Evolutionary conservation across 2,797 vertebrate species (phyloP).

Genomic region (Selene dorsalis): DNA sequence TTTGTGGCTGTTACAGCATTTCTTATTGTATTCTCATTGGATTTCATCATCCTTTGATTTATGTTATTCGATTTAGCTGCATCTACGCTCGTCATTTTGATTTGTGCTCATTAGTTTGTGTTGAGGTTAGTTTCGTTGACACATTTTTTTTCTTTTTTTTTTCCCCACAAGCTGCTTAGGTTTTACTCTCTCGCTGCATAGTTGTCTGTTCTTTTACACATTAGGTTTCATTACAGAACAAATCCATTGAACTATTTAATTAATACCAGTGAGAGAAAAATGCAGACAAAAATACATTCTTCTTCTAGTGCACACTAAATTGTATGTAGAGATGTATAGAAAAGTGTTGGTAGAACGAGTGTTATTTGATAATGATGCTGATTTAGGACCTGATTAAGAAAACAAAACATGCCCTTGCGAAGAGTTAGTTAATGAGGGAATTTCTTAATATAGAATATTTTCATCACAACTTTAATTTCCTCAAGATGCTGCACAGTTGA

Average conservation of each 20-base stretch:
- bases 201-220: slow-evolving; percentile 2
- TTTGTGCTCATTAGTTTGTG: slow-evolving; percentile 54
- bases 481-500: slow-evolving; percentile 1
- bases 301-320: background rate
- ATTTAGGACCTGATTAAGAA: background rate
- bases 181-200: background rate
- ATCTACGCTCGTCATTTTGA: slow-evolving; percentile 28
- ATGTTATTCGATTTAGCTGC: slow-evolving; percentile 32
- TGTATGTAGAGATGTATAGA: background rate
- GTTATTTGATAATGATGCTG: background rate
- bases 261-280: slow-evolving; percentile 12
- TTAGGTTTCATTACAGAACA: slow-evolving; percentile 15
- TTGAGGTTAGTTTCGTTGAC: slow-evolving; percentile 20
- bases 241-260: slow-evolving; percentile 18
- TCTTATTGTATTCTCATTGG: slow-evolving; percentile 45
- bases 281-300: background rate
- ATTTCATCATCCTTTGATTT: slow-evolving; percentile 48
- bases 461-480: background rate
- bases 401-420: background rate
- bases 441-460: background rate
- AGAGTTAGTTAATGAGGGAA: background rate
- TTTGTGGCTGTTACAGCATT: slow-evolving; percentile 27
- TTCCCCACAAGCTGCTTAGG: background rate
- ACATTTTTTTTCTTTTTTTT: background rate
- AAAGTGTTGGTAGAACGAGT: too few relatives aligned